Percentiles rank a stretch among this genome's conserved stretches.
phyloP scores from a whole-genome alignment of 1,140 invertebrate genomes.

The fruit fly (Drosophila melanogaster) region DNA sequence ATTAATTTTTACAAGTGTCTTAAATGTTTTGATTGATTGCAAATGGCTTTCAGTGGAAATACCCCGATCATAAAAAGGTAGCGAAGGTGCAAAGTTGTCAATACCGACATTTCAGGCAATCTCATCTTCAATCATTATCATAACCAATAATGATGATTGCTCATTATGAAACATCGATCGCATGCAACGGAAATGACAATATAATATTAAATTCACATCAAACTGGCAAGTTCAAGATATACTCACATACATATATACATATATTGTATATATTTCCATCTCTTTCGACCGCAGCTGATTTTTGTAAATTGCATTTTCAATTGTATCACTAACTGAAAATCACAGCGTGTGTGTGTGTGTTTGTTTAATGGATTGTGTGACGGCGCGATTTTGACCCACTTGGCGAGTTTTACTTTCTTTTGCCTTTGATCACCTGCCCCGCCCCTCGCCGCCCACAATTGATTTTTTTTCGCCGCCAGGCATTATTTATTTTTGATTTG shows the following conservation, averaged over 20 bases:
- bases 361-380: conserved; percentile 34
- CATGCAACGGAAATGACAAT: background rate
- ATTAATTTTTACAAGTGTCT: background rate
- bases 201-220: background rate
- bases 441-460: conserved; percentile 19
- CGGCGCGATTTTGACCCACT: conserved; percentile 73
- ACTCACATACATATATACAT: background rate
- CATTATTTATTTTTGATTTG: conserved; percentile 26
- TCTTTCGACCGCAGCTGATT: background rate
- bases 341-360: conserved; percentile 1
- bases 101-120: background rate
- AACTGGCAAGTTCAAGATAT: background rate
- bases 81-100: background rate
- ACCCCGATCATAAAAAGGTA: background rate
- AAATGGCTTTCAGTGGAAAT: background rate
- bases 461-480: conserved; percentile 9
- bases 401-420: conserved; percentile 79
- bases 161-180: background rate
- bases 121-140: background rate
- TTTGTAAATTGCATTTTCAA: conserved; percentile 21
- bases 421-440: conserved; percentile 48
- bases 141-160: background rate
- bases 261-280: background rate
- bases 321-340: conserved; percentile 9
- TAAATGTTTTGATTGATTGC: background rate